These are phyloP conservation scores for Drosophila bifasciata DNA, from an alignment of 1,140 invertebrate genomes.

Conservation along the genomic window DNA sequence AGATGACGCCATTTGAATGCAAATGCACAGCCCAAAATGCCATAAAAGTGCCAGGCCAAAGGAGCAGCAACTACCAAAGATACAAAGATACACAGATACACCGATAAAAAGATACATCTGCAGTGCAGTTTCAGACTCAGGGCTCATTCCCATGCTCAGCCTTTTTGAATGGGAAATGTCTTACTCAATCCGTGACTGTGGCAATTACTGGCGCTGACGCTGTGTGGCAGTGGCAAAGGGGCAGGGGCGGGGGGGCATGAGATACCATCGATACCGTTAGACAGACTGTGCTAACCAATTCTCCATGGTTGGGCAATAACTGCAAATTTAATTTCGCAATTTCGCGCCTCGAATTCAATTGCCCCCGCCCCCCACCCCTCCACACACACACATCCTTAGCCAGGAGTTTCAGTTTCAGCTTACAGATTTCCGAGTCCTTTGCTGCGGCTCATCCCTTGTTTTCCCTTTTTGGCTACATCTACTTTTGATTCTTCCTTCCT, in stretches of 20 bases:
- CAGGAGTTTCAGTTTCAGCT: no score
- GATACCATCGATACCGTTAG: slow-evolving; percentile 50
- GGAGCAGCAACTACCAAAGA: slow-evolving; percentile 8
- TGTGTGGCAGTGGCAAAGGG: slow-evolving; percentile 13
- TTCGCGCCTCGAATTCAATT: slow-evolving; percentile 64
- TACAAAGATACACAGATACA: slow-evolving; percentile 21
- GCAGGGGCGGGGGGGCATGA: slow-evolving; percentile 1
- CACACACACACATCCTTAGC: background rate
- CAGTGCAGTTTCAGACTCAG: slow-evolving; percentile 4
- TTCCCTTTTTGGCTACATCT: no score
- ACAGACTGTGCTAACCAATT: slow-evolving; percentile 70
- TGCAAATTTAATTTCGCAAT: slow-evolving; percentile 81
- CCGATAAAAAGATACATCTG: slow-evolving; percentile 25
- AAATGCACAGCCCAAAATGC: slow-evolving; percentile 52
- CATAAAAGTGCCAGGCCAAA: slow-evolving; percentile 55
- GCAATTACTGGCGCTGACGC: slow-evolving; percentile 54
- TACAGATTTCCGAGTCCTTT: background rate
- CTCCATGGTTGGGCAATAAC: slow-evolving; percentile 80
- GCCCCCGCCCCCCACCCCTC: background rate
- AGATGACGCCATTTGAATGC: slow-evolving; percentile 61
- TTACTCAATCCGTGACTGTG: slow-evolving; percentile 32
- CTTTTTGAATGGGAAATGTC: slow-evolving; percentile 17
- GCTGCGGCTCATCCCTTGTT: slow-evolving; percentile 5
- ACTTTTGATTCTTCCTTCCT: slow-evolving; percentile 24
- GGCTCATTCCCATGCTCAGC: slow-evolving; percentile 13